A percentile compares a stretch with the other conserved stretches of the same genome.
Evolutionary conservation across 1,140 invertebrate species (phyloP).

Genomic region (Euwallacea similis): DNA sequence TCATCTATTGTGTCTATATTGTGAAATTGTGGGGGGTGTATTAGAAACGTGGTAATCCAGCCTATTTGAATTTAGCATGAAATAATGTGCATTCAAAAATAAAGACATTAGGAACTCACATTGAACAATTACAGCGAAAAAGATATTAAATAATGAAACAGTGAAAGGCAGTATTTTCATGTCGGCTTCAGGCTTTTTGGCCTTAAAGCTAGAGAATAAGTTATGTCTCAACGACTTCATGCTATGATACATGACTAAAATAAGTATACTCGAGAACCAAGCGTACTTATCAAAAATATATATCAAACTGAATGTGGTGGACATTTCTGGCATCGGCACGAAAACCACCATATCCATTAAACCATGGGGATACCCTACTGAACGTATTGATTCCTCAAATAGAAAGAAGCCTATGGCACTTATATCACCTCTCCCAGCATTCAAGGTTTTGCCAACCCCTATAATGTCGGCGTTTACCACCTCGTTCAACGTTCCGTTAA

Average conservation of each 20-base stretch:
- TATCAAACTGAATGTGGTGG: neutral
- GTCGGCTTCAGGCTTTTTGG: neutral
- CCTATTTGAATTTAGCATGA: neutral
- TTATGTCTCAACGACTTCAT: neutral
- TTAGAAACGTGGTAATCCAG: constrained; percentile 21
- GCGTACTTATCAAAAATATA: constrained; percentile 13
- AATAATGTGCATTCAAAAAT: too few species aligned
- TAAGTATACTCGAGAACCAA: constrained; percentile 4
- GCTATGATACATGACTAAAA: neutral
- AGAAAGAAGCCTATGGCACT: constrained; percentile 6
- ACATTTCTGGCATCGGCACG: neutral
- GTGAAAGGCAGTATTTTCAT: constrained; percentile 8
- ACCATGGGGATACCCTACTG: constrained; percentile 12
- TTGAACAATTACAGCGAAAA: constrained; percentile 11
- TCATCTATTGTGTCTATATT: constrained; percentile 15
- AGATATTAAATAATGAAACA: constrained; percentile 12
- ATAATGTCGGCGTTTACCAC: neutral
- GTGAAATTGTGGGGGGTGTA: neutral
- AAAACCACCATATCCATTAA: constrained; percentile 8
- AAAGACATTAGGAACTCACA: neutral
- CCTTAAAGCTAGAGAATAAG: neutral
- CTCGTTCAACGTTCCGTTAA: constrained; percentile 9
- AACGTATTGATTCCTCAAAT: neutral
- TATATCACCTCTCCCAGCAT: neutral
- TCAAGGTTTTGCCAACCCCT: neutral